phyloP scores from a whole-genome alignment of 2,888 invertebrate genomes.

The Euphydryas editha region DNA sequence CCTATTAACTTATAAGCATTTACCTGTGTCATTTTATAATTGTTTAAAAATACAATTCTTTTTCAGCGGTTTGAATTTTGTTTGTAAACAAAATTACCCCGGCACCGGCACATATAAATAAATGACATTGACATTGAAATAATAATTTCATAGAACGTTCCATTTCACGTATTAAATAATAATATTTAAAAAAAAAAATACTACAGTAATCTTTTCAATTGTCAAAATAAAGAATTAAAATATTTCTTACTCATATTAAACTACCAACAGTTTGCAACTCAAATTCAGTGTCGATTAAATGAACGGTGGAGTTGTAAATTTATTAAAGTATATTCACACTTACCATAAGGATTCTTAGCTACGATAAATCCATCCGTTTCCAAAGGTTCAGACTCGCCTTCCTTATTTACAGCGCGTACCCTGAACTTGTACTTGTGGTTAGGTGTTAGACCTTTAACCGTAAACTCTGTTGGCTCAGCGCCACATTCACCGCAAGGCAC shows the following conservation, averaged over 20 bases:
- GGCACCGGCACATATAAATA: neutral
- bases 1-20: neutral
- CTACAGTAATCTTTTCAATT: too few species aligned
- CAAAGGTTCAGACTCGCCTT: slow-evolving; percentile 98
- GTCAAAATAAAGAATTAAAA: too few species aligned
- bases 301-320: too few species aligned
- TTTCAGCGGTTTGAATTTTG: neutral
- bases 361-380: slow-evolving; percentile 94
- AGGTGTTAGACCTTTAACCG: slow-evolving; percentile 94
- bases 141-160: neutral
- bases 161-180: neutral
- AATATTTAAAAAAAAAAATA: too few species aligned
- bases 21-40: slow-evolving; percentile 1
- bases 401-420: slow-evolving; percentile 98
- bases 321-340: slow-evolving; percentile 41
- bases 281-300: too few species aligned
- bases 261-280: too few species aligned
- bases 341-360: slow-evolving; percentile 98
- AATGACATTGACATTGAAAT: slow-evolving; percentile 5
- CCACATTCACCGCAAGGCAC: slow-evolving; percentile 97
- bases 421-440: slow-evolving; percentile 99
- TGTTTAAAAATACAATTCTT: neutral
- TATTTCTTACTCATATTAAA: too few species aligned
- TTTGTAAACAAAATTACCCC: slow-evolving; percentile 18
- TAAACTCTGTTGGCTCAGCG: slow-evolving; percentile 90